Conservation (phyloP, 2,888 invertebrate species). For the Pollenia labialis region DNA sequence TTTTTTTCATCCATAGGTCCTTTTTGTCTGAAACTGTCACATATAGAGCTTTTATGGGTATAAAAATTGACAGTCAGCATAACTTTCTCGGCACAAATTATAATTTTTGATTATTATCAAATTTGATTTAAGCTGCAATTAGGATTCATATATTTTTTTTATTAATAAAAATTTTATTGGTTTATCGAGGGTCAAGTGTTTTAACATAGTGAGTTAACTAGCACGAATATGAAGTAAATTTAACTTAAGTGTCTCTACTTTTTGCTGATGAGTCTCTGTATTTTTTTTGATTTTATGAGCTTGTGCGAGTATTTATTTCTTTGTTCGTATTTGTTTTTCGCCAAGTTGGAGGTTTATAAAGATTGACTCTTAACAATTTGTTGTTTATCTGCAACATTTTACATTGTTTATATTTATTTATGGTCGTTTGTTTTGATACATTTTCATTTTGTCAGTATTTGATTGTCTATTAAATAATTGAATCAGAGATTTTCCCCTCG, state of each 20-base stretch:
- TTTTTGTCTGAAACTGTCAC: too few relatives aligned
- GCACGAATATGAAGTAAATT: conserved; percentile 31
- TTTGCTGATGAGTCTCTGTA: conserved; percentile 37
- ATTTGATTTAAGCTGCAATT: too few relatives aligned
- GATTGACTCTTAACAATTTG: conserved; percentile 41
- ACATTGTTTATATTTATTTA: conserved; percentile 57
- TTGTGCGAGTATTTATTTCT: conserved; percentile 18
- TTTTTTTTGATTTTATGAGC: conserved; percentile 41
- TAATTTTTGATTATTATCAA: too few relatives aligned
- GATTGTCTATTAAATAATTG: conserved; percentile 40
- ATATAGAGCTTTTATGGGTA: too few relatives aligned
- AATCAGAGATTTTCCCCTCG: conserved; percentile 37
- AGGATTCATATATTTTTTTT: neutral
- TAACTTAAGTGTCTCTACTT: conserved; percentile 6
- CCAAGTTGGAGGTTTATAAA: conserved; percentile 65
- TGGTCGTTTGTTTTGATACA: conserved; percentile 62
- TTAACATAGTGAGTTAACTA: neutral
- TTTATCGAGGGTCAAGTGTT: conserved; percentile 14
- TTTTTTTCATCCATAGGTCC: too few relatives aligned
- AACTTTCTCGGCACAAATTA: too few relatives aligned
- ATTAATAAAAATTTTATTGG: neutral
- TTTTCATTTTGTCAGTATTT: conserved; percentile 47
- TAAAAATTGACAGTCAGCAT: too few relatives aligned
- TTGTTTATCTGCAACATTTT: conserved; percentile 65
- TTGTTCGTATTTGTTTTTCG: conserved; percentile 47